phyloP scores from a whole-genome alignment of 2,888 invertebrate genomes.

The Papilio gigon region DNA sequence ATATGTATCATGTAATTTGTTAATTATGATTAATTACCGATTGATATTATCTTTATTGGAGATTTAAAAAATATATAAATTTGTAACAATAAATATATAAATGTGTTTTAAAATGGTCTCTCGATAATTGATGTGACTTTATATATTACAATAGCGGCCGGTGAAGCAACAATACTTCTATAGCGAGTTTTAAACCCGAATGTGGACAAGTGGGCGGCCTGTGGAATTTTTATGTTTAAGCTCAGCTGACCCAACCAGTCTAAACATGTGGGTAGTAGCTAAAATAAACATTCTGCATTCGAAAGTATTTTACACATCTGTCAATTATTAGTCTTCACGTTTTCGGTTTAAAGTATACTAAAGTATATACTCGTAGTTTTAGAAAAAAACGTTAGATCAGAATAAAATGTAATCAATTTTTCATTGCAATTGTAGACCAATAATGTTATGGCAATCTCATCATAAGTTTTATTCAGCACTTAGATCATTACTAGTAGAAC shows the following conservation, averaged over 20 bases:
- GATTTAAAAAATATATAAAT: neutral
- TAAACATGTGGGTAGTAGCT: neutral
- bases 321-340: neutral
- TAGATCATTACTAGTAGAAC: too few species aligned
- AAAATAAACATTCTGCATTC: slow-evolving; percentile 8
- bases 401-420: neutral
- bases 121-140: neutral
- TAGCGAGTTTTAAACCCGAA: neutral
- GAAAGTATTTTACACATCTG: neutral
- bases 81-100: neutral
- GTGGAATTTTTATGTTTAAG: slow-evolving; percentile 9
- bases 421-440: neutral
- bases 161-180: slow-evolving; percentile 7
- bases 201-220: neutral
- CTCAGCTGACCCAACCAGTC: slow-evolving; percentile 3
- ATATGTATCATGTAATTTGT: neutral
- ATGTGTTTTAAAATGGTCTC: neutral
- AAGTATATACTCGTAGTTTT: too few species aligned
- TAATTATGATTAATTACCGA: too few species aligned
- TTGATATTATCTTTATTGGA: too few species aligned
- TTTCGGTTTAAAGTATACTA: too few species aligned
- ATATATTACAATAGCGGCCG: neutral
- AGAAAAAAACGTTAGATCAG: too few species aligned
- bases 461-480: too few species aligned
- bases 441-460: too few species aligned